These are phyloP conservation scores for Centropyge bicolor DNA, from an alignment of 2,797 vertebrate species.

Conservation along the genomic window DNA sequence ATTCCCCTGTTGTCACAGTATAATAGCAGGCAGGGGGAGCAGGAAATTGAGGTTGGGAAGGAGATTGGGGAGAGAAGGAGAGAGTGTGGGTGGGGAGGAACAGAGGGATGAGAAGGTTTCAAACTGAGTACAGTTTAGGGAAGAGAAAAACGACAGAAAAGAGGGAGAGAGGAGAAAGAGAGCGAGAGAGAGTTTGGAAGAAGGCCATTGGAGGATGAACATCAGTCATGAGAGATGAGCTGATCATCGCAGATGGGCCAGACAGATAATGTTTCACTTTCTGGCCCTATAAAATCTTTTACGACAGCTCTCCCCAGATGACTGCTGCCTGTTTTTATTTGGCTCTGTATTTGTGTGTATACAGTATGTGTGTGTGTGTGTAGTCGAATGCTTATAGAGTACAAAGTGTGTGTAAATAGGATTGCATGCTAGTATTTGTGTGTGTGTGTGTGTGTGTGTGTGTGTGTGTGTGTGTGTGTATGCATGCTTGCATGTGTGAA, in stretches of 20 bases:
- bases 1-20: conserved; percentile 40
- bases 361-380: conserved; percentile 10
- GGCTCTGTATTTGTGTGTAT: conserved; percentile 48
- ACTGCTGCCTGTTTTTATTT: conserved; percentile 73
- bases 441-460: conserved; percentile 21
- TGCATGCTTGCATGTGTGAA: conserved; percentile 44
- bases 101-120: neutral
- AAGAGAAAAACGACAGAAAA: conserved; percentile 20
- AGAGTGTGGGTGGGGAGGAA: conserved; percentile 7
- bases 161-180: neutral
- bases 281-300: conserved; percentile 75
- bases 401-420: conserved; percentile 28
- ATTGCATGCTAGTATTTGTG: conserved; percentile 21
- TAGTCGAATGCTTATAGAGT: conserved; percentile 38
- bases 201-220: conserved; percentile 48
- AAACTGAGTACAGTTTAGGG: conserved; percentile 13
- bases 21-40: conserved; percentile 57
- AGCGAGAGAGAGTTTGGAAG: conserved; percentile 14
- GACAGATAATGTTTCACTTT: conserved; percentile 77
- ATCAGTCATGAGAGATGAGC: conserved; percentile 67
- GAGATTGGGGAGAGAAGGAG: conserved; percentile 37
- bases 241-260: conserved; percentile 67
- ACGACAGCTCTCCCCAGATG: conserved; percentile 62
- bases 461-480: conserved; percentile 18
- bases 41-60: conserved; percentile 65